These are phyloP conservation scores for Stenolophus ochropezus DNA, from an alignment of 2,888 invertebrate species.

Conservation along the genomic window DNA sequence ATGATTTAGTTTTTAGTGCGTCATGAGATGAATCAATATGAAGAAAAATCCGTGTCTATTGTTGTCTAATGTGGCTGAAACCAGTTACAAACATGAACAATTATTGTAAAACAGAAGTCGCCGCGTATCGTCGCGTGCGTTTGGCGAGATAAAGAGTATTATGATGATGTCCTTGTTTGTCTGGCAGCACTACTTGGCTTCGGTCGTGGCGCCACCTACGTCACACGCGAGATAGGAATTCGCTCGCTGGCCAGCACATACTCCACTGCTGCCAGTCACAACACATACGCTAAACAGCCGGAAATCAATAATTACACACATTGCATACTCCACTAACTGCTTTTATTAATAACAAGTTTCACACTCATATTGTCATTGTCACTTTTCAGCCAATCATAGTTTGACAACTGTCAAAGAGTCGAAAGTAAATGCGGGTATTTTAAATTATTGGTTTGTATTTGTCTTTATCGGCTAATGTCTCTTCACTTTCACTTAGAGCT, in stretches of 20 bases:
- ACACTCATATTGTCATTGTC: too few relatives aligned
- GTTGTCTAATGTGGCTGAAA: not conserved
- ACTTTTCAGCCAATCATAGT: too few relatives aligned
- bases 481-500: too few relatives aligned
- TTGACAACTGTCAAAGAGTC: too few relatives aligned
- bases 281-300: not conserved
- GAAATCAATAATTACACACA: not conserved
- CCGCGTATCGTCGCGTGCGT: not conserved
- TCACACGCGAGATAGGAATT: conserved; percentile 48
- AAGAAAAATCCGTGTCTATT: not conserved
- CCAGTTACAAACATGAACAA: not conserved
- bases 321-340: too few relatives aligned
- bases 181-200: conserved; percentile 47
- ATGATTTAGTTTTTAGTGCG: too few relatives aligned
- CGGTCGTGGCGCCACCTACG: conserved; percentile 39
- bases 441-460: too few relatives aligned
- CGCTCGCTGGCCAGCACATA: not conserved
- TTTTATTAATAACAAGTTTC: too few relatives aligned
- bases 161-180: conserved; percentile 52
- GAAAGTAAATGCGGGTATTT: too few relatives aligned
- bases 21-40: not conserved
- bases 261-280: not conserved
- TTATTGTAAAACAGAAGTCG: not conserved
- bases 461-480: too few relatives aligned
- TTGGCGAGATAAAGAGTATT: conserved; percentile 20